Evolutionary conservation across 92 coral and sea anemone genomes (phyloP).

Genomic region (Epizoanthus fatuus): DNA sequence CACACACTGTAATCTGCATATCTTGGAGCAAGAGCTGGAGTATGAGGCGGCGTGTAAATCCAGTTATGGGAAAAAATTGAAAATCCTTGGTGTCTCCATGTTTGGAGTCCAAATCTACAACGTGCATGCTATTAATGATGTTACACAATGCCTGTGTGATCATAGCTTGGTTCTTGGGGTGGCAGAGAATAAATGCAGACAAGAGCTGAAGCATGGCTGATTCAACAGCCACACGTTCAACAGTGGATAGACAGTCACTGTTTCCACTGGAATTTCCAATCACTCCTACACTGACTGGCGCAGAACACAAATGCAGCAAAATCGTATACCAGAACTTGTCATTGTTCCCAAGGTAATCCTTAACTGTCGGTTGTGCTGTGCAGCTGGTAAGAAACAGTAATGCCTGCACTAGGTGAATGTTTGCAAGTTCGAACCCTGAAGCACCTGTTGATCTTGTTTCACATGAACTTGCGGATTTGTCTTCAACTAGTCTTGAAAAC

Average conservation of each 20-base stretch:
- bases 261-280: conserved; percentile 27
- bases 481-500: conserved; percentile 54
- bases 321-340: conserved; percentile 87
- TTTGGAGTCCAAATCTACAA: conserved; percentile 20
- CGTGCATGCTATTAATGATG: conserved; percentile 67
- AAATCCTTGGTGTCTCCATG: conserved; percentile 27
- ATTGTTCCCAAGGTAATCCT: conserved; percentile 84
- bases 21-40: conserved; percentile 89
- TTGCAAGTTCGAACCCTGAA: conserved; percentile 7
- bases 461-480: not conserved
- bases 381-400: conserved; percentile 82
- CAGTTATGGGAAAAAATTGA: conserved; percentile 72
- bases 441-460: not conserved
- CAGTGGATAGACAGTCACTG: conserved; percentile 41
- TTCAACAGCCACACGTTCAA: conserved; percentile 84
- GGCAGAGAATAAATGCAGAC: conserved; percentile 80
- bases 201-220: conserved; percentile 84
- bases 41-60: conserved; percentile 91
- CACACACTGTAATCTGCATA: conserved; percentile 76
- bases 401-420: conserved; percentile 73
- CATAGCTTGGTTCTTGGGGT: conserved; percentile 85
- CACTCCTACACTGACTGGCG: conserved; percentile 48
- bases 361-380: conserved; percentile 78
- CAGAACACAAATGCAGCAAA: conserved; percentile 73
- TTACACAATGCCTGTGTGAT: conserved; percentile 89